Evolutionary conservation across 2,888 invertebrate genomes (phyloP).

Genomic region (Perithous albicinctus): DNA sequence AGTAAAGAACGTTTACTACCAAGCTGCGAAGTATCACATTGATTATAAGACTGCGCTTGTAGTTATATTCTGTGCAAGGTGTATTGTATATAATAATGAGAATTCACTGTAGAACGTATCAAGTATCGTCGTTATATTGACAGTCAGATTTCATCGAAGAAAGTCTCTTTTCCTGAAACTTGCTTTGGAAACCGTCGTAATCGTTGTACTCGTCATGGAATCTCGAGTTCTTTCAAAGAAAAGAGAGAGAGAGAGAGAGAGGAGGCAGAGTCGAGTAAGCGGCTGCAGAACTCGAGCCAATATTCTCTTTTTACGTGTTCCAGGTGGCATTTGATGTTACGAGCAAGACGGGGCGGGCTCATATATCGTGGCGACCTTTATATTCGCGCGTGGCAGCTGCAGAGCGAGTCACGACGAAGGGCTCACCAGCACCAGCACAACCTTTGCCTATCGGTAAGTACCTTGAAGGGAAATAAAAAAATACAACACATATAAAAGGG

Average conservation of each 20-base stretch:
- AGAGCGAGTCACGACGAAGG: constrained; percentile 84
- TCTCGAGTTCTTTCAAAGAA: no score
- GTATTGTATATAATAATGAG: background rate
- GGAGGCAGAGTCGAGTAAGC: constrained; percentile 10
- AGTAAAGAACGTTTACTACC: background rate
- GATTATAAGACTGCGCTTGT: background rate
- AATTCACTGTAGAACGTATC: background rate
- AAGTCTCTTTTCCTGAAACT: background rate
- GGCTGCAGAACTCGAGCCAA: constrained; percentile 38
- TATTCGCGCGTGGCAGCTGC: constrained; percentile 86
- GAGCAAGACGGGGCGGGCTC: constrained; percentile 84
- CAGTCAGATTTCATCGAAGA: background rate
- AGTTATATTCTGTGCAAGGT: background rate
- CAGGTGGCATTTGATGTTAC: constrained; percentile 86
- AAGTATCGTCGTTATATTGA: background rate
- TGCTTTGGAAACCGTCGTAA: background rate
- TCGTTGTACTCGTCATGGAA: no score
- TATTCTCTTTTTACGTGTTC: constrained; percentile 70
- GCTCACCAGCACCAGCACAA: constrained; percentile 80
- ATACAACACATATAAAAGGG: background rate
- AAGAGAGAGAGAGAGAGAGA: background rate
- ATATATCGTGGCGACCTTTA: constrained; percentile 86
- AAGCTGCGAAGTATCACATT: background rate
- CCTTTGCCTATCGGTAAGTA: constrained; percentile 81
- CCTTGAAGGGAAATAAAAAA: constrained; percentile 62